phyloP scores from a whole-genome alignment of 2,888 invertebrate genomes.

The Schrankia costaestrigalis region DNA sequence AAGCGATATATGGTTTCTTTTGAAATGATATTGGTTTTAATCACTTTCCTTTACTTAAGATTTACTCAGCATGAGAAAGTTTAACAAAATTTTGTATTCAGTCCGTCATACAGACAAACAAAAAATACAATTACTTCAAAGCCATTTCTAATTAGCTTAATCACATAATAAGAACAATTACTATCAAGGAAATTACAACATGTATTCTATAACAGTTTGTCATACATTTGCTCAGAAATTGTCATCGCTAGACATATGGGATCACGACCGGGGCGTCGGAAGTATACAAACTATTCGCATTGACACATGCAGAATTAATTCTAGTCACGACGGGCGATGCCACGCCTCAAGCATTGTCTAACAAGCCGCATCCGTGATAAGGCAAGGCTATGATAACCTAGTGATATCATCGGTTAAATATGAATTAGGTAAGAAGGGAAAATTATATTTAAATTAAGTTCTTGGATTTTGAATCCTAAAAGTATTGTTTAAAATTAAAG shows the following conservation, averaged over 20 bases:
- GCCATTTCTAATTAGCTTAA: not conserved
- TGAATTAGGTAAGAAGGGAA: constrained; percentile 28
- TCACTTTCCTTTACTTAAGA: too few relatives aligned
- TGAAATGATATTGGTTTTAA: too few relatives aligned
- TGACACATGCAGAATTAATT: constrained; percentile 70
- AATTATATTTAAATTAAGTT: not conserved
- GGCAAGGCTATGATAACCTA: constrained; percentile 49
- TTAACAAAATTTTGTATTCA: too few relatives aligned
- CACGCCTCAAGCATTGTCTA: constrained; percentile 71
- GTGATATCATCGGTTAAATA: constrained; percentile 56
- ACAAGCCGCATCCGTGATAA: constrained; percentile 59
- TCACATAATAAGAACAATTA: constrained; percentile 16
- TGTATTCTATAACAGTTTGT: too few relatives aligned
- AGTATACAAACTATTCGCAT: constrained; percentile 55
- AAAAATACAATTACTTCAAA: not conserved
- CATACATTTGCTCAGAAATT: constrained; percentile 24
- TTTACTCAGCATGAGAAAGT: too few relatives aligned
- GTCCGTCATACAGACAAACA: too few relatives aligned
- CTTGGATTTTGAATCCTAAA: not conserved
- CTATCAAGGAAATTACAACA: constrained; percentile 20
- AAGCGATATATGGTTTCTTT: too few relatives aligned
- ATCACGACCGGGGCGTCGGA: constrained; percentile 62
- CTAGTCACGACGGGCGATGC: constrained; percentile 63
- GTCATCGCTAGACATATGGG: constrained; percentile 26
- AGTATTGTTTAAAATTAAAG: too few relatives aligned